Conservation (phyloP, 2,797 vertebrate species). For the Sebastes itinus region DNA sequence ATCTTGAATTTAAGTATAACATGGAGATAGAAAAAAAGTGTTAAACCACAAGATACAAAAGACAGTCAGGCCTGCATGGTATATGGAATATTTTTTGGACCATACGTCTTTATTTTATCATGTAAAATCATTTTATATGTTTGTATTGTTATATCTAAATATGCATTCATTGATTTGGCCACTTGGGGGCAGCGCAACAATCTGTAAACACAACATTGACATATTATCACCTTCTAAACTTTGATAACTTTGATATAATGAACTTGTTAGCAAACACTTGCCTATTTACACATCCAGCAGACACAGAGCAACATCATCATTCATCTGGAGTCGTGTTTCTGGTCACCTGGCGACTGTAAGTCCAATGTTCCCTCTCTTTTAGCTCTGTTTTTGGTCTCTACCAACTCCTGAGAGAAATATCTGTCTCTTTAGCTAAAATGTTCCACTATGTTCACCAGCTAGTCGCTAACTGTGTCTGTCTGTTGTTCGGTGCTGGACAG, state of each 20-base stretch:
- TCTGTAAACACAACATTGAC: too few species aligned
- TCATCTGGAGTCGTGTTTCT: too few species aligned
- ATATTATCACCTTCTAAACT: too few species aligned
- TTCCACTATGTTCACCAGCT: not conserved
- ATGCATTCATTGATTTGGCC: not conserved
- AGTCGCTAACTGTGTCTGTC: not conserved
- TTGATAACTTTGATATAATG: too few species aligned
- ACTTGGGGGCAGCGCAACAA: not conserved
- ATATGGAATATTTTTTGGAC: not conserved
- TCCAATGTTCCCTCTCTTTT: not conserved
- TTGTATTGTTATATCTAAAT: not conserved
- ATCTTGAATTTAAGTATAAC: not conserved
- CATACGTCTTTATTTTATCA: not conserved
- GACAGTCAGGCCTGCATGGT: not conserved
- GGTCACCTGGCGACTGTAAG: not conserved
- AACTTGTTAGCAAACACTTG: too few species aligned
- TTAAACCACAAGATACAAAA: not conserved
- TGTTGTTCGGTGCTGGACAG: not conserved
- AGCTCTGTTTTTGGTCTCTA: not conserved
- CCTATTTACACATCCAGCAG: too few species aligned
- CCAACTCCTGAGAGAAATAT: not conserved
- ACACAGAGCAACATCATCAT: too few species aligned
- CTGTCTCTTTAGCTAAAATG: too few species aligned
- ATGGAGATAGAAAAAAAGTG: not conserved
- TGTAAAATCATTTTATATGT: not conserved